Evolutionary conservation across 1,140 invertebrate genomes (phyloP).

Genomic region (Druon quercuslanigerum): DNA sequence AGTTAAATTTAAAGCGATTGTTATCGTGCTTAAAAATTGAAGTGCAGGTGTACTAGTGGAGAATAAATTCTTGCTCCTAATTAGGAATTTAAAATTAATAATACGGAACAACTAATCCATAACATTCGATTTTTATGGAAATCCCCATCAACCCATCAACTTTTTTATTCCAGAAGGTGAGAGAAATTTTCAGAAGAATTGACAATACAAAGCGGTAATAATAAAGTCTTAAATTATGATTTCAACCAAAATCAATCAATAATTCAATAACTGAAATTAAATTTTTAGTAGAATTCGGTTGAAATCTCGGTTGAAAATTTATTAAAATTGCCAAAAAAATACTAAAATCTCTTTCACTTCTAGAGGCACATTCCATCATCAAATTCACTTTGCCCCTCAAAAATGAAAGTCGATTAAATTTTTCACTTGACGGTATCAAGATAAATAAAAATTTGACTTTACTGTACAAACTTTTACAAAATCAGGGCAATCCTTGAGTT

Average conservation of each 20-base stretch:
- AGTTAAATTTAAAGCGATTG: too few species aligned
- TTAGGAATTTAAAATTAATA: too few species aligned
- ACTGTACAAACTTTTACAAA: neutral
- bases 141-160: neutral
- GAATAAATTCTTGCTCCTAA: too few species aligned
- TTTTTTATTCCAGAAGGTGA: neutral
- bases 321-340: slow-evolving; percentile 17
- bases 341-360: neutral
- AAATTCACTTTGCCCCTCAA: neutral
- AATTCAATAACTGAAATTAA: neutral
- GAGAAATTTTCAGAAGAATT: neutral
- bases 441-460: neutral
- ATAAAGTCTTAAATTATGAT: neutral
- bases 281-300: neutral
- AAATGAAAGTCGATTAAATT: neutral
- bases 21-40: too few species aligned
- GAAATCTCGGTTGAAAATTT: slow-evolving; percentile 8
- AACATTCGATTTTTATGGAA: too few species aligned
- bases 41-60: too few species aligned
- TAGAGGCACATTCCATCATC: too few species aligned
- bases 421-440: slow-evolving; percentile 6
- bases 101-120: too few species aligned
- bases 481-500: neutral
- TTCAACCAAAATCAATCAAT: neutral
- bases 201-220: slow-evolving; percentile 3